A percentile compares a stretch with the other conserved stretches of the same genome.
Evolutionary conservation across 1,140 invertebrate genomes (phyloP).

Genomic region (Tenebrio molitor): DNA sequence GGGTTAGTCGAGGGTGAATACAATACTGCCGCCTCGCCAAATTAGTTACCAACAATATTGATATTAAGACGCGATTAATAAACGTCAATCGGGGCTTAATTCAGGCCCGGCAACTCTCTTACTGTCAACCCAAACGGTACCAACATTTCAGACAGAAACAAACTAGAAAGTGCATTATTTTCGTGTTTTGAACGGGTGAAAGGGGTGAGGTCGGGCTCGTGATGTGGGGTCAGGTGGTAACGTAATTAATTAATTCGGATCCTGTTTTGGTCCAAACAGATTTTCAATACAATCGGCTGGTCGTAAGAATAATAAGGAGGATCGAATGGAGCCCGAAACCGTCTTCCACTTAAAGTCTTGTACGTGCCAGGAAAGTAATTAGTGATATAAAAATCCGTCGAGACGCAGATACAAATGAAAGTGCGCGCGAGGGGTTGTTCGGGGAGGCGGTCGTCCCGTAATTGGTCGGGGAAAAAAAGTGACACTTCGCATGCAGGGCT

Average conservation of each 20-base stretch:
- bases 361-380: conserved; percentile 62
- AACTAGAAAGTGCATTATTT: too few relatives aligned
- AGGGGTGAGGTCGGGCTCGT: too few relatives aligned
- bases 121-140: too few relatives aligned
- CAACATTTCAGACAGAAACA: too few relatives aligned
- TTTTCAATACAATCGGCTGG: conserved; percentile 8
- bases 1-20: conserved; percentile 55
- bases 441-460: conserved; percentile 49
- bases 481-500: conserved; percentile 60
- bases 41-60: conserved; percentile 41
- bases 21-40: conserved; percentile 48
- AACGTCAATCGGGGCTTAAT: conserved; percentile 38
- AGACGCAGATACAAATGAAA: conserved; percentile 61
- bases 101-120: neutral
- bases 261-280: conserved; percentile 20
- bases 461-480: conserved; percentile 59
- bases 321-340: conserved; percentile 44
- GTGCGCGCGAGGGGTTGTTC: conserved; percentile 50
- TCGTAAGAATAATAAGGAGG: conserved; percentile 43
- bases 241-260: conserved; percentile 1
- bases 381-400: conserved; percentile 62
- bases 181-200: too few relatives aligned
- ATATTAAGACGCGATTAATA: conserved; percentile 38
- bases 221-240: too few relatives aligned
- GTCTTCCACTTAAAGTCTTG: conserved; percentile 49